Conservation (phyloP, 2,888 invertebrate genomes). For the Calameuta filiformis region DNA sequence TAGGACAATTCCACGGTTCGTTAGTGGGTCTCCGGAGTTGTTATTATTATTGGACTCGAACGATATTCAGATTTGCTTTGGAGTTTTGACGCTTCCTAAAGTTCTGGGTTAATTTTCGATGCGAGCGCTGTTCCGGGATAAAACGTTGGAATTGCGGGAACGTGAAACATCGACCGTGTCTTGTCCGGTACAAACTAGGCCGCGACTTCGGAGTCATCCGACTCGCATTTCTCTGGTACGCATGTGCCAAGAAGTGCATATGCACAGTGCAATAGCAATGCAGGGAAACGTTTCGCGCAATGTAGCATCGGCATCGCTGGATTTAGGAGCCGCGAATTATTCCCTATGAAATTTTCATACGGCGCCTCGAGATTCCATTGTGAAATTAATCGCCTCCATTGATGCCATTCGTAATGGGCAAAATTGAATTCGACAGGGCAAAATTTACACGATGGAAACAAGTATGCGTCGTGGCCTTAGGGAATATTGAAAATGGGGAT, state of each 20-base stretch:
- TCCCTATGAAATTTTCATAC: neutral
- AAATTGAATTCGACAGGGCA: neutral
- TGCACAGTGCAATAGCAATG: neutral
- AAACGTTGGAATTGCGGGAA: neutral
- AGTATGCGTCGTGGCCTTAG: too few relatives aligned
- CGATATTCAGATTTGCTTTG: too few relatives aligned
- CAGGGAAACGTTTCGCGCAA: neutral
- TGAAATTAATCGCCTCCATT: neutral
- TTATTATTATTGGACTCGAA: too few relatives aligned
- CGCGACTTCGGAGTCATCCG: neutral
- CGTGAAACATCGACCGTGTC: neutral
- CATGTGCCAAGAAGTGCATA: neutral
- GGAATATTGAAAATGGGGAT: too few relatives aligned
- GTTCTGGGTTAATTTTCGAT: too few relatives aligned
- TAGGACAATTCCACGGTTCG: neutral
- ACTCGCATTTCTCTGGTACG: neutral
- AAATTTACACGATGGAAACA: too few relatives aligned
- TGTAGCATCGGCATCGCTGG: neutral
- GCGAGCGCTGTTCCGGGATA: neutral
- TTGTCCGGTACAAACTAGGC: neutral
- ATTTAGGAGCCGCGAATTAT: neutral
- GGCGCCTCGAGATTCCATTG: too few relatives aligned
- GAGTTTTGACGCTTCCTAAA: too few relatives aligned
- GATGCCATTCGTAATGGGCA: neutral
- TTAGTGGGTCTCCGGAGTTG: too few relatives aligned